Evolutionary conservation across 2,113 vertebrate genomes (phyloP).

Genomic region (Ochotona curzoniae): DNA sequence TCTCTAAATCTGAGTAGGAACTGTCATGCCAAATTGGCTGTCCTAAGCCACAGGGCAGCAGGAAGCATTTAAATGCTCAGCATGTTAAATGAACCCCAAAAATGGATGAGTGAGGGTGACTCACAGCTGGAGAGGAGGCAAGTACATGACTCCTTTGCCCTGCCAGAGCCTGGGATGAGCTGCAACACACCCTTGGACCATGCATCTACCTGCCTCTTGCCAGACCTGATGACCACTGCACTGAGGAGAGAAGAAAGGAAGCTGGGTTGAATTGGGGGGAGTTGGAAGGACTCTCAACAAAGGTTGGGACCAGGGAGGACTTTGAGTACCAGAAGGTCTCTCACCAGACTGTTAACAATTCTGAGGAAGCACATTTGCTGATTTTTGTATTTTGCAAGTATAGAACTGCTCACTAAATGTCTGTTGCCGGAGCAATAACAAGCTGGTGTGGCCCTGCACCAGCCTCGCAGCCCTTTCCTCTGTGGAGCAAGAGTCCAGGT

Average conservation of each 20-base stretch:
- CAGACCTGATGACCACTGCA: neutral
- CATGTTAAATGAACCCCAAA: slow-evolving; percentile 14
- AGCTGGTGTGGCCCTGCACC: neutral
- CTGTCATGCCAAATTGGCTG: neutral
- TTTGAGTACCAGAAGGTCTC: neutral
- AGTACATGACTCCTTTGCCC: neutral
- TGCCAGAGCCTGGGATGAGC: neutral
- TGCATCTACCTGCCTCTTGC: neutral
- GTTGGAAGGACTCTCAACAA: neutral
- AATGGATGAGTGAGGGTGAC: neutral
- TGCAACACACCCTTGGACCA: neutral
- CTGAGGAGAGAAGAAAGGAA: neutral
- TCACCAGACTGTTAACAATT: neutral
- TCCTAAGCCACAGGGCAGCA: slow-evolving; percentile 9
- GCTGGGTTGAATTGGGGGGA: neutral
- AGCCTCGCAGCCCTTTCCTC: neutral
- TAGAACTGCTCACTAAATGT: neutral
- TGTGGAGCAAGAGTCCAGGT: neutral
- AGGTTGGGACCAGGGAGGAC: neutral
- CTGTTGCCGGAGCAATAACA: neutral
- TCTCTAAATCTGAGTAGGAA: slow-evolving; percentile 20
- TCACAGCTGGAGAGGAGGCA: neutral
- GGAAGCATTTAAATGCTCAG: neutral
- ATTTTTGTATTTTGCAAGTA: neutral
- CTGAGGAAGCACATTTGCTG: neutral